phyloP scores from a whole-genome alignment of 2,797 vertebrate species.

The Megaceryle alcyon region DNA sequence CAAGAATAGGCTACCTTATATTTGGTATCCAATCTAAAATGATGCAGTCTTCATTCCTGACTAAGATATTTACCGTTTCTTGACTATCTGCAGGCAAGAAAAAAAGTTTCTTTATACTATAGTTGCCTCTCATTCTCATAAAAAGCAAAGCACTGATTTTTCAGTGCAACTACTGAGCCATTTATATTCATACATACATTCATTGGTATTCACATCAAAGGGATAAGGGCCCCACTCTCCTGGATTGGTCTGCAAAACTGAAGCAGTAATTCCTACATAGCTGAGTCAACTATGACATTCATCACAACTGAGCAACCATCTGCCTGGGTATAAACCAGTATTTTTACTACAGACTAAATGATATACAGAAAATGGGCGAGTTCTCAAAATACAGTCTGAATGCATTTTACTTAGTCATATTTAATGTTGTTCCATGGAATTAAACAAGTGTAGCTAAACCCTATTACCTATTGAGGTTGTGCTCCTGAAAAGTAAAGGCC shows the following conservation, averaged over 20 bases:
- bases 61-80: neutral
- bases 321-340: neutral
- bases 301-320: conserved; percentile 19
- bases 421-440: neutral
- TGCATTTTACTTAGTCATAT: neutral
- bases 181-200: neutral
- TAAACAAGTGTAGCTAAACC: neutral
- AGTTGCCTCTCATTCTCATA: neutral
- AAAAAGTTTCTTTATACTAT: neutral
- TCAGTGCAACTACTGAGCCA: neutral
- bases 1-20: neutral
- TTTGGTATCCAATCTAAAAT: neutral
- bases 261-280: neutral
- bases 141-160: neutral
- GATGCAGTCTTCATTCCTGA: neutral
- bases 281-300: neutral
- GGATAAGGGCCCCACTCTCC: neutral
- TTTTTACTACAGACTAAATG: neutral
- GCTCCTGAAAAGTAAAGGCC: neutral
- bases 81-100: neutral
- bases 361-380: neutral
- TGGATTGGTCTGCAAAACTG: neutral
- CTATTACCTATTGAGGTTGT: neutral
- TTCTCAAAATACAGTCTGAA: neutral
- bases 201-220: neutral